A percentile compares a stretch with the other conserved stretches of the same genome.
phyloP scores from a whole-genome alignment of 2,797 vertebrate species.

The Halcyon chelicuti region DNA sequence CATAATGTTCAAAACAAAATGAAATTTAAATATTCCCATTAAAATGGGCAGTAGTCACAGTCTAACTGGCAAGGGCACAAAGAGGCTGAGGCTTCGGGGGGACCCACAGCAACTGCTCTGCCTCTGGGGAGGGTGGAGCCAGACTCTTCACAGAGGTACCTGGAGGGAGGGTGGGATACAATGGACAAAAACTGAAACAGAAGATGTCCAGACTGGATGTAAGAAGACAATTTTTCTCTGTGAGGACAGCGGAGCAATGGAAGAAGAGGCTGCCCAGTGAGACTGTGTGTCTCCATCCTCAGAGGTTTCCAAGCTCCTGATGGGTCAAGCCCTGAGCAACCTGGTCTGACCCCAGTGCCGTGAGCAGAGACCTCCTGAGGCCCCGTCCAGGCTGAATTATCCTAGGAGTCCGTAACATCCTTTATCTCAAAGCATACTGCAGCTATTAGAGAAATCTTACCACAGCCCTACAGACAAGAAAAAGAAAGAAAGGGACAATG shows the following conservation, averaged over 20 bases:
- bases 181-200: neutral
- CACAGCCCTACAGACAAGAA: neutral
- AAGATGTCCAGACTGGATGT: neutral
- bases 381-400: neutral
- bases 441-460: neutral
- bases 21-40: no score
- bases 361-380: neutral
- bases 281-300: neutral
- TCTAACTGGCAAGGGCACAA: no score
- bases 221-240: neutral
- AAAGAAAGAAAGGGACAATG: neutral
- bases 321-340: neutral
- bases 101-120: neutral
- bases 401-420: neutral
- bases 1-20: no score
- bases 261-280: neutral
- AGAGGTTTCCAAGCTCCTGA: neutral
- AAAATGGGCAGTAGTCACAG: no score
- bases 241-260: neutral
- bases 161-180: neutral
- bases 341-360: neutral
- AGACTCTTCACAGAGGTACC: neutral
- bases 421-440: neutral
- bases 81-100: neutral
- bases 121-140: neutral